Conservation (phyloP, 2,888 invertebrate genomes). For the Nemapogon koenigi region DNA sequence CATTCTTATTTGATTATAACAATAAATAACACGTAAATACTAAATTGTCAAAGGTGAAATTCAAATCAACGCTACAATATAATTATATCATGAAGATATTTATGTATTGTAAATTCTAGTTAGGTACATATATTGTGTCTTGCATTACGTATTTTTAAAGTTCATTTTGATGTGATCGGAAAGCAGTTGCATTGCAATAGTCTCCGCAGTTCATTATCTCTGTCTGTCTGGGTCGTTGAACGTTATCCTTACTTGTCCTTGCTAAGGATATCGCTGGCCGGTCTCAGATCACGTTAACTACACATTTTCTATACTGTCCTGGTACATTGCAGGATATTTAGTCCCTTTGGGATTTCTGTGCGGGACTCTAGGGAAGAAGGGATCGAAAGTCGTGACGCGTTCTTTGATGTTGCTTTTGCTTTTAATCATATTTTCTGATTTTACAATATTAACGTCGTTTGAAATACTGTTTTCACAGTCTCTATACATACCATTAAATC, state of each 20-base stretch:
- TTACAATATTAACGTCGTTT: no score
- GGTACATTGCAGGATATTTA: slow-evolving; percentile 62
- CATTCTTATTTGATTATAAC: no score
- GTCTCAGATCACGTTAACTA: slow-evolving; percentile 32
- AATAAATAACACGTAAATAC: no score
- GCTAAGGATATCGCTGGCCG: slow-evolving; percentile 35
- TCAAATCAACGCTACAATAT: no score
- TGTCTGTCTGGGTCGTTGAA: slow-evolving; percentile 31
- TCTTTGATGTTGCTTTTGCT: no score
- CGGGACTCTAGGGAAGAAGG: slow-evolving; percentile 7
- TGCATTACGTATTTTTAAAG: not conserved
- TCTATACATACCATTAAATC: no score
- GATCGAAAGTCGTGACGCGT: no score
- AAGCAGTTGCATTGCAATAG: slow-evolving; percentile 37
- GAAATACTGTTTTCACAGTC: no score
- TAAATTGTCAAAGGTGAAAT: no score
- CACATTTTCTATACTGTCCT: slow-evolving; percentile 42
- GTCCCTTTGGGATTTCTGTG: slow-evolving; percentile 59
- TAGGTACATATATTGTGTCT: not conserved
- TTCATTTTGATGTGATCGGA: slow-evolving; percentile 13
- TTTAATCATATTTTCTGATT: no score
- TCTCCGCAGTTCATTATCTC: slow-evolving; percentile 26
- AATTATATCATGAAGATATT: not conserved
- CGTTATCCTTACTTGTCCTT: slow-evolving; percentile 61
- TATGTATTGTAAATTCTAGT: not conserved